Base-by-base conservation (phyloP, 2,113 vertebrate species). In the Actenoides hombroni region DNA sequence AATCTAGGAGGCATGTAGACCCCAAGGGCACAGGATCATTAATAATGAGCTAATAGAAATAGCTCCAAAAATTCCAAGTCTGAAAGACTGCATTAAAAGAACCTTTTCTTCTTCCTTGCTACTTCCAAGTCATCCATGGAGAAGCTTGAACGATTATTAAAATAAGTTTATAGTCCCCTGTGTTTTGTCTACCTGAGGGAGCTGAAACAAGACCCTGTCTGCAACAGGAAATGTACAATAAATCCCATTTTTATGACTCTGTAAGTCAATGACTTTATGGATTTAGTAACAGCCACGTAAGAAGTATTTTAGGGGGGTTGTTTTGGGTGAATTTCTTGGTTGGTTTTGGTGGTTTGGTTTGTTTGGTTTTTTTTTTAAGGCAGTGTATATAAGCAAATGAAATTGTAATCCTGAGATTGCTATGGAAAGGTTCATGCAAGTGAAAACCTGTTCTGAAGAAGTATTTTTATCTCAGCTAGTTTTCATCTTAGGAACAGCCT, bases 171-270 rank as follows among this genome's bases (percentile, higher is more conserved):
- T 76, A 87, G 96, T 95, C 91, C 88, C 83, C 39, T 92, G 91
- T 94, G 63, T 93, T 96, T 96, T 95, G 74, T 92, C 60, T 96
- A 88, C 97, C 89, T 92, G 65, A 95, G 84, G 93, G 88, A 95
- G 75, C 78, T 94, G 61, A 92, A 94, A 92, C 26, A 88, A 87
- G 83, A 94, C 40, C 44, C 93, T 28, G 29, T 33, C 86, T 94
- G 78, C 89, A 95, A 91, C 94, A 95, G 95, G 93, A 97, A 97
- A 97, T 94, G 88, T 89, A 94, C 63, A 96, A 91, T 97, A 98
- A 98, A 97, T 97, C 90, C 68, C 42, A 35, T 86, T 95, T 97
- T 97, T 97, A 98, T 97, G 91, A 94, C 88, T 95, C 86, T 94
- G 9, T 53, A 95, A 96, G 83, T 95, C 70, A 94, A 85, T 85